Evolutionary conservation across 2,888 invertebrate species (phyloP).

Genomic region (Ceratothoa steindachneri): DNA sequence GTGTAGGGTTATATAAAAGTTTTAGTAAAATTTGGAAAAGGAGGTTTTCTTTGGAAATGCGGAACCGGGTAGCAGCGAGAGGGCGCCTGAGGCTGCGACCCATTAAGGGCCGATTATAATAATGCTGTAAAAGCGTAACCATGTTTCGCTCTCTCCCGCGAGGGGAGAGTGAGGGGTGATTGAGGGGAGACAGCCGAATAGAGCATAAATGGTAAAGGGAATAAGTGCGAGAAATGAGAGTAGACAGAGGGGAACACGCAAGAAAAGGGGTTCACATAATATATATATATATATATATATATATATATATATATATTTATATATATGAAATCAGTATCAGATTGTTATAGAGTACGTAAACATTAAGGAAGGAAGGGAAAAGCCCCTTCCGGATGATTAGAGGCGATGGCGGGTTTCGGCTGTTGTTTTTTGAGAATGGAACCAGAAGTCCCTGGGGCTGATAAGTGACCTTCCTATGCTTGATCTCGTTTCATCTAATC

Average conservation of each 20-base stretch:
- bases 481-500: too few relatives aligned
- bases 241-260: too few relatives aligned
- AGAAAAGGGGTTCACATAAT: too few relatives aligned
- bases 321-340: background rate
- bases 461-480: too few relatives aligned
- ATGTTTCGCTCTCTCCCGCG: background rate
- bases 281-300: slow-evolving; percentile 12
- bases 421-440: too few relatives aligned
- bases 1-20: too few relatives aligned
- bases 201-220: background rate
- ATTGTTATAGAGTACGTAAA: too few relatives aligned
- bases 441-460: too few relatives aligned
- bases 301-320: slow-evolving; percentile 10
- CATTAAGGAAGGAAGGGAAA: too few relatives aligned
- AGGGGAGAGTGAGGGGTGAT: background rate
- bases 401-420: too few relatives aligned
- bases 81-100: slow-evolving; percentile 5
- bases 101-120: slow-evolving; percentile 10
- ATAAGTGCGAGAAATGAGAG: background rate
- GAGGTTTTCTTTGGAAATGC: background rate
- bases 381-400: too few relatives aligned
- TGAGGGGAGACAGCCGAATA: background rate
- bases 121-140: slow-evolving; percentile 10
- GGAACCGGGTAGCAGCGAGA: background rate
- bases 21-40: too few relatives aligned